Evolutionary conservation across 2,888 invertebrate species (phyloP).

Genomic region (Zaprionus bogoriensis): DNA sequence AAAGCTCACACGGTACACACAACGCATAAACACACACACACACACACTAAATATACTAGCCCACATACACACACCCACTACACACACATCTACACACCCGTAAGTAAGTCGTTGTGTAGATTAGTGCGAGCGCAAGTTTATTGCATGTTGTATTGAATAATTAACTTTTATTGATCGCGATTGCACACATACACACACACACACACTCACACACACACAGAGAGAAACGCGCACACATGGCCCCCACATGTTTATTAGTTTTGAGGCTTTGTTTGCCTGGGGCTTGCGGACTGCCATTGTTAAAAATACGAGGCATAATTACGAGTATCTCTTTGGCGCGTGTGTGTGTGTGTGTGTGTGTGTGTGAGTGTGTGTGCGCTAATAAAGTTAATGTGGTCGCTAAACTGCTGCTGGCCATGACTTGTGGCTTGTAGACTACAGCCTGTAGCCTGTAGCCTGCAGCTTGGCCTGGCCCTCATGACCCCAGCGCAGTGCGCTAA

Average conservation of each 20-base stretch:
- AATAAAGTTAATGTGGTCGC: slow-evolving; percentile 69
- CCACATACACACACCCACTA: slow-evolving; percentile 2
- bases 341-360: slow-evolving; percentile 2
- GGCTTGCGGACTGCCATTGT: slow-evolving; percentile 52
- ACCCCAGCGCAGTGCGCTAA: slow-evolving; percentile 63
- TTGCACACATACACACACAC: slow-evolving; percentile 29
- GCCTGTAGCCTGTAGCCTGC: too few species aligned
- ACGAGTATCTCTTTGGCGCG: slow-evolving; percentile 27
- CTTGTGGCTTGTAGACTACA: slow-evolving; percentile 39
- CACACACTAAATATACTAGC: not conserved
- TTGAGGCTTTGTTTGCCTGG: slow-evolving; percentile 46
- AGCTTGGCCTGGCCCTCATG: slow-evolving; percentile 29
- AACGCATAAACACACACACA: slow-evolving; percentile 5
- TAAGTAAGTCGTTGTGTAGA: slow-evolving; percentile 56
- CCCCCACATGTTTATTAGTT: slow-evolving; percentile 68
- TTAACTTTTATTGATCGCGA: slow-evolving; percentile 78
- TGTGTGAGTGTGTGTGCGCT: slow-evolving; percentile 33
- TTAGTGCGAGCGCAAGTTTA: slow-evolving; percentile 58
- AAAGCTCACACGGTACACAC: slow-evolving; percentile 30
- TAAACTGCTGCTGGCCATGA: slow-evolving; percentile 68
- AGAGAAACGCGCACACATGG: slow-evolving; percentile 3
- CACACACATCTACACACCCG: slow-evolving; percentile 2
- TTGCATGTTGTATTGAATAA: slow-evolving; percentile 73
- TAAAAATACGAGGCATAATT: slow-evolving; percentile 61
- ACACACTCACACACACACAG: slow-evolving; percentile 4